Conservation (phyloP, 2,797 vertebrate genomes). For the Toxotes lorentzi region DNA sequence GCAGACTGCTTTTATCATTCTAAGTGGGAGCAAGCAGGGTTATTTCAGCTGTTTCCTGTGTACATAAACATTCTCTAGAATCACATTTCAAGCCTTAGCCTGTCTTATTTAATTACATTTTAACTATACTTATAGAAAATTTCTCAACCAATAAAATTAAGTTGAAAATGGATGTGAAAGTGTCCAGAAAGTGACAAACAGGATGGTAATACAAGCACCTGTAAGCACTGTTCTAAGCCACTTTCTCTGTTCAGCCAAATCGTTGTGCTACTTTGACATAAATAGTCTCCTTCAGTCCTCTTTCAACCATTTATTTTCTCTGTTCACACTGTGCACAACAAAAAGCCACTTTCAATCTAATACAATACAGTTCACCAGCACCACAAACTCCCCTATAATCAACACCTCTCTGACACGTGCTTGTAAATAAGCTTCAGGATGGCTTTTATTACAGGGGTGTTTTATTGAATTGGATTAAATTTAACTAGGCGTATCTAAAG, state of each 20-base stretch:
- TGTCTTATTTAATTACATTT: not conserved
- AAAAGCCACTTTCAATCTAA: not conserved
- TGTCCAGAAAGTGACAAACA: not conserved
- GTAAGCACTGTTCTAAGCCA: not conserved
- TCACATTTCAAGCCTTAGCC: not conserved
- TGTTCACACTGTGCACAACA: not conserved
- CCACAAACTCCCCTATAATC: not conserved
- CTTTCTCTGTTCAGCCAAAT: slow-evolving; percentile 27
- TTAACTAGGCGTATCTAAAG: not conserved
- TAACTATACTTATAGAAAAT: not conserved
- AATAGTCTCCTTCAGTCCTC: not conserved
- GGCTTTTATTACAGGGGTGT: not conserved
- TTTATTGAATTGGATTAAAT: not conserved
- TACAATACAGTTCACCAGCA: not conserved
- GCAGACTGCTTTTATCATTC: slow-evolving; percentile 5
- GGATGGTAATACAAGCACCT: not conserved
- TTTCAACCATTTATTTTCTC: slow-evolving; percentile 1
- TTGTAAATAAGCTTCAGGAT: not conserved
- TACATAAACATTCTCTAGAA: not conserved
- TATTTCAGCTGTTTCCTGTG: not conserved
- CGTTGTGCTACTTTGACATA: not conserved
- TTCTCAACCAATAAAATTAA: not conserved
- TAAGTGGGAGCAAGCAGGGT: not conserved
- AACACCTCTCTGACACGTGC: not conserved
- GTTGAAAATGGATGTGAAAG: not conserved